phyloP scores from a whole-genome alignment of 2,888 invertebrate genomes.

The Pterobdella sp. region DNA sequence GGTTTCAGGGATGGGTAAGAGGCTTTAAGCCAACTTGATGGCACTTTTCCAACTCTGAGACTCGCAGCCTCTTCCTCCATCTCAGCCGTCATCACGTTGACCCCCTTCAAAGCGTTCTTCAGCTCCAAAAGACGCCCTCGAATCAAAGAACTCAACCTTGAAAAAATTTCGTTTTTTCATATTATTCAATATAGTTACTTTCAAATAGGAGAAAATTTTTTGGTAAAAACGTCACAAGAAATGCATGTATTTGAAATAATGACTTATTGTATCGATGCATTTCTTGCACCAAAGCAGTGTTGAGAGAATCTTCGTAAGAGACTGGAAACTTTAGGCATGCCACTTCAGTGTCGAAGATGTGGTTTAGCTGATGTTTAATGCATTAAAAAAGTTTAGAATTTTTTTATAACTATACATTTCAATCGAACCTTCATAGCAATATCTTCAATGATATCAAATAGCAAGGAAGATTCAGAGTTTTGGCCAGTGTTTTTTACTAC shows the following conservation, averaged over 20 bases:
- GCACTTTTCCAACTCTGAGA: slow-evolving; percentile 67
- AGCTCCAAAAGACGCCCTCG: slow-evolving; percentile 63
- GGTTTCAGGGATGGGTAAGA: slow-evolving; percentile 85
- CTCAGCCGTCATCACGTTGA: slow-evolving; percentile 73
- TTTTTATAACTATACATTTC: background rate
- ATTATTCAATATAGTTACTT: background rate
- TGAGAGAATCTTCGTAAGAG: slow-evolving; percentile 72
- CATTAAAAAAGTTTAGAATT: background rate
- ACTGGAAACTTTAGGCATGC: slow-evolving; percentile 65
- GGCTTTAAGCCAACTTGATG: slow-evolving; percentile 69
- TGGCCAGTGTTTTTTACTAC: background rate
- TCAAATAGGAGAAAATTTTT: background rate
- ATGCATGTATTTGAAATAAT: too few species aligned
- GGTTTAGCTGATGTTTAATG: slow-evolving; percentile 60
- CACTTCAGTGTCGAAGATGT: slow-evolving; percentile 64
- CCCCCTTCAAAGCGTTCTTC: slow-evolving; percentile 71
- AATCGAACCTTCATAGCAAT: background rate
- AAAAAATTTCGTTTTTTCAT: background rate
- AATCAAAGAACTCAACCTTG: slow-evolving; percentile 59
- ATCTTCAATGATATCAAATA: background rate
- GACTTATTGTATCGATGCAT: slow-evolving; percentile 53
- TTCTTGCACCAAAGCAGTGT: slow-evolving; percentile 65
- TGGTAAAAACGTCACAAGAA: too few species aligned
- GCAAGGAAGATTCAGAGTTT: background rate
- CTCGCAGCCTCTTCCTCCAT: slow-evolving; percentile 66